phyloP scores from a whole-genome alignment of 35 echinoderm and acorn worm genomes.

The Patiria miniata region DNA sequence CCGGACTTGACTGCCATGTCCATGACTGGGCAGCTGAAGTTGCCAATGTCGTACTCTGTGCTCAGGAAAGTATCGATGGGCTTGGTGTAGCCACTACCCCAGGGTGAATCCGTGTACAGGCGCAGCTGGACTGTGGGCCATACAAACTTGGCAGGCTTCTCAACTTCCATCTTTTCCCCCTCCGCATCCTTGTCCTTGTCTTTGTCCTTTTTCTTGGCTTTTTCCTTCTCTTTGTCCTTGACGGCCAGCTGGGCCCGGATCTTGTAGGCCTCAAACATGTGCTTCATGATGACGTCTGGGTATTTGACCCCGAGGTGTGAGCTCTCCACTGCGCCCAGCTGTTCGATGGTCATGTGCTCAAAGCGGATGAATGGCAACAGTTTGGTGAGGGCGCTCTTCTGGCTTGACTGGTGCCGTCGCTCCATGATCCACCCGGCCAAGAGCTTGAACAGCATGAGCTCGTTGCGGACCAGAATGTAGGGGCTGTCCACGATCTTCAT shows the following conservation, averaged over 20 bases:
- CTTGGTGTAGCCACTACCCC: slow-evolving; percentile 2
- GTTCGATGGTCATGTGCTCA: not conserved
- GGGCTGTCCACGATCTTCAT: not conserved
- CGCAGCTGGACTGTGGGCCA: not conserved
- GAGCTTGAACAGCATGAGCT: not conserved
- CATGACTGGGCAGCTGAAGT: slow-evolving; percentile 3
- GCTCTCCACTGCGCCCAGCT: not conserved
- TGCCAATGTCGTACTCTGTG: not conserved
- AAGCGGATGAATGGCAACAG: not conserved
- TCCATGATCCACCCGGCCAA: not conserved
- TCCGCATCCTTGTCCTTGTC: not conserved
- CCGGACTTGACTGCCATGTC: not conserved
- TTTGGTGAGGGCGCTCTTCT: not conserved
- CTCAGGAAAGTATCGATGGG: not conserved
- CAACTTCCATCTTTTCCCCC: not conserved
- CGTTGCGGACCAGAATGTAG: not conserved
- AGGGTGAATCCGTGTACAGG: not conserved
- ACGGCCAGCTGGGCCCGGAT: not conserved
- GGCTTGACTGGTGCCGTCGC: not conserved
- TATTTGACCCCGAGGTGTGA: not conserved
- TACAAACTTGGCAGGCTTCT: too few species aligned
- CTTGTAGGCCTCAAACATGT: slow-evolving; percentile 11
- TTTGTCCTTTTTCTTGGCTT: not conserved
- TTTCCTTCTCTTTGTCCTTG: not conserved
- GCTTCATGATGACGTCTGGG: not conserved